phyloP scores from a whole-genome alignment of 2,888 invertebrate species.

The Volucella zonaria region DNA sequence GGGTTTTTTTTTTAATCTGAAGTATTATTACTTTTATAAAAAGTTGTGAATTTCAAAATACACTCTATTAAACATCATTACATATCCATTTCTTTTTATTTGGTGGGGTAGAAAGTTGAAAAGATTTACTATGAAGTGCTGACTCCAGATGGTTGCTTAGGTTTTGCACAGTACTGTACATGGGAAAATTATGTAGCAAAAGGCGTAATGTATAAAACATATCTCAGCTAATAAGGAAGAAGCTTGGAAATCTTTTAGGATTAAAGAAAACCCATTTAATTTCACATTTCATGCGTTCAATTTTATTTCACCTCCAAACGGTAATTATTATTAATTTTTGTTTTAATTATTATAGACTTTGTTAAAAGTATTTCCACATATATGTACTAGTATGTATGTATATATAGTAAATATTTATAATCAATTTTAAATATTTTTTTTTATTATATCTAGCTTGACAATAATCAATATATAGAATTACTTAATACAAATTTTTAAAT shows the following conservation, averaged over 20 bases:
- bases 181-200: too few species aligned
- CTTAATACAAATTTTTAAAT: constrained; percentile 55
- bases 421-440: constrained; percentile 44
- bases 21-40: too few species aligned
- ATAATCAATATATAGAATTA: constrained; percentile 60
- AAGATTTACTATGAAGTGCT: too few species aligned
- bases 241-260: not conserved
- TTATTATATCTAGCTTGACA: constrained; percentile 64
- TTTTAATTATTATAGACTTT: constrained; percentile 52
- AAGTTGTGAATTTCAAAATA: too few species aligned
- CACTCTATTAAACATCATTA: too few species aligned
- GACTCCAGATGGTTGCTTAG: too few species aligned
- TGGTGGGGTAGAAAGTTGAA: too few species aligned
- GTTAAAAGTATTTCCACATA: constrained; percentile 61
- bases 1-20: too few species aligned
- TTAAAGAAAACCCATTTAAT: constrained; percentile 14
- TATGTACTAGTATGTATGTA: not conserved
- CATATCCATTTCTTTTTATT: too few species aligned
- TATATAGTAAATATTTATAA: constrained; percentile 46
- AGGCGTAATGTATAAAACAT: too few species aligned
- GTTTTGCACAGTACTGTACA: too few species aligned
- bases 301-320: constrained; percentile 65
- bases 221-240: too few species aligned
- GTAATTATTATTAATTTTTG: constrained; percentile 25
- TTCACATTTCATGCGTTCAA: constrained; percentile 68